Conservation (phyloP, 2,113 vertebrate genomes). For the Poecilia latipinna region DNA sequence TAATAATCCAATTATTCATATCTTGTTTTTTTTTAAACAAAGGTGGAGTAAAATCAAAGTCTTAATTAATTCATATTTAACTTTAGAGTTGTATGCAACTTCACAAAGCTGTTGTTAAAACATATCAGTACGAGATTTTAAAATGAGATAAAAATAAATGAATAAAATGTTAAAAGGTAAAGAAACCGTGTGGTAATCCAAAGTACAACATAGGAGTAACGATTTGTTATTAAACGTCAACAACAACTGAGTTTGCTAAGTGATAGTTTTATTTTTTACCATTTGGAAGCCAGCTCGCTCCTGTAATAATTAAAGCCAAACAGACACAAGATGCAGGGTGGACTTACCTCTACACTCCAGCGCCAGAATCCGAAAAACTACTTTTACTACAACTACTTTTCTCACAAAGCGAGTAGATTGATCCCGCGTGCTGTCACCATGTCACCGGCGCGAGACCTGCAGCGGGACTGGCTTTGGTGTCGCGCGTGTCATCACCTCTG, state of each 20-base stretch:
- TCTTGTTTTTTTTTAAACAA: no score
- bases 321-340: neutral
- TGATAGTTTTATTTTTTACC: conserved; percentile 11
- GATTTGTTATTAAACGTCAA: conserved; percentile 19
- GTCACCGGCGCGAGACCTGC: conserved; percentile 35
- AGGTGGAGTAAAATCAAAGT: no score
- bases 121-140: no score
- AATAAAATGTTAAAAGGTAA: no score
- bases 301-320: neutral
- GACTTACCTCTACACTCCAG: conserved; percentile 43
- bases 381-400: neutral
- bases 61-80: neutral
- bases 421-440: conserved; percentile 40
- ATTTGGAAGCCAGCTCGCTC: neutral
- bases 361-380: neutral
- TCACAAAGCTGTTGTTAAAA: no score
- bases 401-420: neutral
- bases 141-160: no score
- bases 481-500: conserved; percentile 69
- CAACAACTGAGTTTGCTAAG: conserved; percentile 15
- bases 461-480: conserved; percentile 28
- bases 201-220: no score
- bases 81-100: neutral
- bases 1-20: no score
- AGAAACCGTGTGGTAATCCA: no score